phyloP scores from a whole-genome alignment of 2,797 vertebrate species.

The Sciurus carolinensis region DNA sequence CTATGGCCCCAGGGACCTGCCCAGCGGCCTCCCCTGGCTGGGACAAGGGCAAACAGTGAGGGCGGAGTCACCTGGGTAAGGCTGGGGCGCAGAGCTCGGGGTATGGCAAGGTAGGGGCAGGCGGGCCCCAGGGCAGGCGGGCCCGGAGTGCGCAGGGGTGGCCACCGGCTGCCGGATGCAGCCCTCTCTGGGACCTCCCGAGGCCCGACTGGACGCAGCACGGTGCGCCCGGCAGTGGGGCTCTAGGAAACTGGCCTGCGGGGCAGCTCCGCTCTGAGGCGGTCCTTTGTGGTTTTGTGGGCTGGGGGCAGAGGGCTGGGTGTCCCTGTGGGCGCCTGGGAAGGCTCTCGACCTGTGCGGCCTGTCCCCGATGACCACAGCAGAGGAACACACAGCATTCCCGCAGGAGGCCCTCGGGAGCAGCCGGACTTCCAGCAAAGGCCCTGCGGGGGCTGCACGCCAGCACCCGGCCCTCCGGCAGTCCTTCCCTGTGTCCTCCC shows the following conservation, averaged over 20 bases:
- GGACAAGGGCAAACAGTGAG: neutral
- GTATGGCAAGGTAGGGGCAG: too few species aligned
- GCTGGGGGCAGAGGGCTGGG: neutral
- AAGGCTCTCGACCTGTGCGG: rapidly evolving
- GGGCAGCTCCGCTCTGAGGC: neutral
- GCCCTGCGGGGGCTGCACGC: neutral
- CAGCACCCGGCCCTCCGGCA: neutral
- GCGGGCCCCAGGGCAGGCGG: too few species aligned
- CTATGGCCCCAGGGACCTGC: neutral
- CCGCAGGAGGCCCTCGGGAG: too few species aligned
- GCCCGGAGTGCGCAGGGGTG: neutral
- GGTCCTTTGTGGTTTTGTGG: neutral
- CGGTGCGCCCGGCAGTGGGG: too few species aligned
- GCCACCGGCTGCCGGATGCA: neutral
- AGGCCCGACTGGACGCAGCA: neutral
- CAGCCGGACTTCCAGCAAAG: too few species aligned
- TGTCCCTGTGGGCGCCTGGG: neutral
- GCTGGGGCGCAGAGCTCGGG: too few species aligned
- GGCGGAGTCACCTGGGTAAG: neutral
- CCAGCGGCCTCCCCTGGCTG: neutral
- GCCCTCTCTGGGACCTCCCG: neutral
- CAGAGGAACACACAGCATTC: neutral
- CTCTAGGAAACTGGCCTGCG: neutral
- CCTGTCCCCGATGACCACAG: neutral
- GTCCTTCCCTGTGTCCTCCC: neutral